Evolutionary conservation across 2,113 vertebrate genomes (phyloP), one percentile per base, ranked within the genome.

Genomic region (Baryphthengus martii): DNA sequence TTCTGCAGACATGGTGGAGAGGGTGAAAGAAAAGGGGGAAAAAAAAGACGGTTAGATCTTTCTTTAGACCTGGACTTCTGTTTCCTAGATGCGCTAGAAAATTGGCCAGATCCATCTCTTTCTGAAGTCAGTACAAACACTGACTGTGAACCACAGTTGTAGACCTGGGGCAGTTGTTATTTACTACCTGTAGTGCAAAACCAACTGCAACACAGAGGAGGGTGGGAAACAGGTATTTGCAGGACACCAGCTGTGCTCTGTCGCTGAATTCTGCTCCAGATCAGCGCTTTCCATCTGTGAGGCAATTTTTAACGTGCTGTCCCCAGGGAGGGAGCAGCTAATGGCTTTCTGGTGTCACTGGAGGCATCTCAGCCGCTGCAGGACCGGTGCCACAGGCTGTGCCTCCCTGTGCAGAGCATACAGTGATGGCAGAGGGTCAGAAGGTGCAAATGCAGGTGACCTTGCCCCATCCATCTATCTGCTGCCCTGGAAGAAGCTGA

Each of bases 1-100:
- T 95, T 90, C 99, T 99, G 95, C 49, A 94, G 85, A 91, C 45
- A 95, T 7, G n/a, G 33, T 1, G 13, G 16, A 66, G 2, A 4
- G 31, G 6, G 12, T 18, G 25, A 77, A 88, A 56, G 62, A 52
- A 52, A 63, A 83, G 55, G 15, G 16, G 28, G 12, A 20, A 23
- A 33, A 21, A 39, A 50, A 52, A 50, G 3, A 13, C 8, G 19
- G 2, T 25, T 47, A 93, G 39, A 40, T 2, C 7, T 88, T 66
- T 76, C 8, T 82, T 89, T 55, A 80, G 16, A 70, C 47, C n/a
- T 70, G 35, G 33, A 37, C 81, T 79, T 61, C 26, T 78, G n/a
- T 37, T 87, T 89, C 42, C 12, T 53, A 55, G 31, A 6, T 26
- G 5, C 53, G 39, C 24, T 55, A 47, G 31, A 81, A 92, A 77